Conservation (phyloP, 2,113 vertebrate species). For the Sciurus niger region DNA sequence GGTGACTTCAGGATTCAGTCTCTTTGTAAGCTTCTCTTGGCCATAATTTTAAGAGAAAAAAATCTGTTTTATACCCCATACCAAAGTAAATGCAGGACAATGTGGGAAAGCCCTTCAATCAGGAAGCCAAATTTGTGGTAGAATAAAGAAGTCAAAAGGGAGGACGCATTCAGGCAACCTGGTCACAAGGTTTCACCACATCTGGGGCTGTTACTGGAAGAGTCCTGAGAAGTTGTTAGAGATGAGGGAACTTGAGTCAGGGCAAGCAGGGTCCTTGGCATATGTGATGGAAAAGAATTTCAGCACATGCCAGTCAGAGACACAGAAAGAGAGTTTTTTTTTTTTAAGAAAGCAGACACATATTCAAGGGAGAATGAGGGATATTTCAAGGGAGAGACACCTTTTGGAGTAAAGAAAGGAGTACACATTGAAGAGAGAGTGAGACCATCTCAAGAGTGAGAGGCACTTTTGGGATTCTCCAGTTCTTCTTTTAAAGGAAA, state of each 20-base stretch:
- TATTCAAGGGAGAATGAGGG: not conserved
- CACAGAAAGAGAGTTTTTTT: not conserved
- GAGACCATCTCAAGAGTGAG: not conserved
- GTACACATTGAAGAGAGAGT: not conserved
- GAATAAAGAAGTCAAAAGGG: not conserved
- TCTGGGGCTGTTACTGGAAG: no score
- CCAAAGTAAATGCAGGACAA: slow-evolving; percentile 2
- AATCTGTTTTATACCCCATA: not conserved
- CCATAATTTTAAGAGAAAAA: not conserved
- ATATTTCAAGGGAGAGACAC: not conserved
- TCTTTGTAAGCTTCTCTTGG: not conserved
- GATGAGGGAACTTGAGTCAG: not conserved
- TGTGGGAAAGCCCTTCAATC: not conserved
- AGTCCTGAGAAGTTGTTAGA: not conserved
- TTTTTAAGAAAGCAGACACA: not conserved
- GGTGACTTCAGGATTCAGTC: not conserved
- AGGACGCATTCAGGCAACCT: not conserved
- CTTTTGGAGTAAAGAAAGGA: not conserved
- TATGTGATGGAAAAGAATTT: not conserved
- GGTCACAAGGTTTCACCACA: not conserved
- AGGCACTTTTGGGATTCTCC: not conserved
- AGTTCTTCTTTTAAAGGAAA: not conserved
- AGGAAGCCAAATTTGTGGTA: not conserved
- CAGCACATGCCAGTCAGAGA: not conserved
- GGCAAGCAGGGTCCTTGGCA: no score